Conservation (phyloP, 2,888 invertebrate genomes). For the Agonopterix heracliana region DNA sequence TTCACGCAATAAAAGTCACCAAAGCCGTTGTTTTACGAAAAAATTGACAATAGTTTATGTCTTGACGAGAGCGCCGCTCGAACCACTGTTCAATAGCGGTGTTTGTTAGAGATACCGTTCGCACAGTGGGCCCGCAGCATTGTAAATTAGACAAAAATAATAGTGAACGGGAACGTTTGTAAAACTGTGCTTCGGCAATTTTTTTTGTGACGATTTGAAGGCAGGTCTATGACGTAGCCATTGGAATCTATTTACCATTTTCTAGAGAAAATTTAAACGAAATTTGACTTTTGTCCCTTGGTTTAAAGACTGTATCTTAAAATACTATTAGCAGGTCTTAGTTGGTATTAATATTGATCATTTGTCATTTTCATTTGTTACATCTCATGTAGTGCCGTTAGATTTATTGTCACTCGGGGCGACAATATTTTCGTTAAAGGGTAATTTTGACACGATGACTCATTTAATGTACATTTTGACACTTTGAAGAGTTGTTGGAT, state of each 20-base stretch:
- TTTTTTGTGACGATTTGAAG: conserved; percentile 23
- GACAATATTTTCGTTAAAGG: conserved; percentile 16
- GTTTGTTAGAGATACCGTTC: conserved; percentile 39
- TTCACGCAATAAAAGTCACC: conserved; percentile 56
- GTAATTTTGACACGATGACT: conserved; percentile 6
- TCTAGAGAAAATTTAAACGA: not conserved
- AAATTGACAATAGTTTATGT: conserved; percentile 39
- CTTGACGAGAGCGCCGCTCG: conserved; percentile 14
- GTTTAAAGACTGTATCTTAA: not conserved
- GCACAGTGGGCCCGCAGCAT: conserved; percentile 55
- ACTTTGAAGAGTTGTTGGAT: not conserved
- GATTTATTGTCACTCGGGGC: conserved; percentile 12
- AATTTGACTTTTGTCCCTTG: not conserved
- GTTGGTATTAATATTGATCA: not conserved
- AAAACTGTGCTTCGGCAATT: conserved; percentile 40
- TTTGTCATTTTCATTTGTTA: conserved; percentile 7
- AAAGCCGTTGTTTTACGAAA: conserved; percentile 53
- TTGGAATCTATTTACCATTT: not conserved
- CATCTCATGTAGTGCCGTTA: conserved; percentile 3
- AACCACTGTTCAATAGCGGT: conserved; percentile 45
- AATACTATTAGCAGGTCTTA: not conserved
- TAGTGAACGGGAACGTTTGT: conserved; percentile 67
- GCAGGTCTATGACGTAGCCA: conserved; percentile 33
- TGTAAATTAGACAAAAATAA: conserved; percentile 57
- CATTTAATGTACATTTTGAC: conserved; percentile 8